Base-by-base conservation (phyloP, 2,113 vertebrate genomes). In the Stercorarius parasiticus region DNA sequence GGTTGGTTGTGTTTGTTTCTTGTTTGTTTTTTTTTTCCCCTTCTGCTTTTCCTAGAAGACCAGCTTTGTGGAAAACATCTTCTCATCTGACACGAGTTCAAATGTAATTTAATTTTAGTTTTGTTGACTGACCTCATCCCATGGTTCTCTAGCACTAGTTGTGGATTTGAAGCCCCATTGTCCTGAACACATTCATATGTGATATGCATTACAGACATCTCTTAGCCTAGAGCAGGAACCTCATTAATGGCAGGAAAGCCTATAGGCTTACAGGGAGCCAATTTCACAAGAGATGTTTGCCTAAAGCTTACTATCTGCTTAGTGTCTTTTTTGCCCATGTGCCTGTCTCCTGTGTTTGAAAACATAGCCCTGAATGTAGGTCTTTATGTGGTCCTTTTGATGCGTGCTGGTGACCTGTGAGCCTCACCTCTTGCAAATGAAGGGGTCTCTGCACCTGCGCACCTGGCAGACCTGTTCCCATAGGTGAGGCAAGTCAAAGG, bases 361-460 rank as follows among this genome's bases (percentile, higher is more conserved):
- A 96, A 69, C 59, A 78, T 40, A 95, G 74, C 58, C 64, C 74
- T 96, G 78, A 95, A 91, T 95, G 50, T 79, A 15, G 26, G 43
- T 88, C 70, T 95, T 95, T 95, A 94, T 93, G 91, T 93, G 64
- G 58, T 29, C 82, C 81, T 92, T 97, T 95, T 96, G 95, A 96
- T 88, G 84, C 92, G 79, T 94, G 74, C 66, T 95, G 96, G 73
- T 81, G 94, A 94, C 91, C 88, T 95, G 70, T 88, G 95, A 95
- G 92, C 88, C 89, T 97, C 91, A 92, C 92, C 94, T 96, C 90
- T 92, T 88, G 88, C 62, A 81, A 82, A 58, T 82, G 90, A 95
- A 77, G 78, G 78, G 52, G 7, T 90, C 32, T 90, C 91, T 79
- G 89, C 94, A 95, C 94, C 95, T 97, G 95, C 66, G 16, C 2